Conservation (phyloP, 1,140 invertebrate genomes). For the Mya arenaria region DNA sequence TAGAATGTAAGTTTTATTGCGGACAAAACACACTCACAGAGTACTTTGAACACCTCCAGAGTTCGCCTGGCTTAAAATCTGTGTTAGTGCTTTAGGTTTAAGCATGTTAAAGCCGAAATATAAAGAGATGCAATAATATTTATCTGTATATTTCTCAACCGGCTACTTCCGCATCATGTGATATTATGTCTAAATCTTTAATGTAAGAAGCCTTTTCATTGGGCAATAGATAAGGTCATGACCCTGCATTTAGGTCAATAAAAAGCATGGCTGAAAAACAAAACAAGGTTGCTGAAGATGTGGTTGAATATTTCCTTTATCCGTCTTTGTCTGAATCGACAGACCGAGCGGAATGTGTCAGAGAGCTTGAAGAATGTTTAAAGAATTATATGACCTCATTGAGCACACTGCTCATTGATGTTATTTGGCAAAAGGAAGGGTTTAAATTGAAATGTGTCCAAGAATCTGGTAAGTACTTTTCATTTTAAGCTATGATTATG, state of each 20-base stretch:
- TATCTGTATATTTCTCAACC: neutral
- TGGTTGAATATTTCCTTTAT: constrained; percentile 79
- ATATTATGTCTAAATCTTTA: too few relatives aligned
- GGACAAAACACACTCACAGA: constrained; percentile 88
- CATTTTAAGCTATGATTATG: too few relatives aligned
- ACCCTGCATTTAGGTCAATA: constrained; percentile 41
- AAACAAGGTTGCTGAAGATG: constrained; percentile 74
- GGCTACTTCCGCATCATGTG: constrained; percentile 63
- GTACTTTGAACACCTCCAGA: constrained; percentile 96
- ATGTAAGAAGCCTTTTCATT: constrained; percentile 55
- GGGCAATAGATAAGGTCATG: constrained; percentile 56
- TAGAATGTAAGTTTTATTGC: too few relatives aligned
- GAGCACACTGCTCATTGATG: constrained; percentile 76
- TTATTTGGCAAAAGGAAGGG: constrained; percentile 82
- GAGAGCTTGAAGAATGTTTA: constrained; percentile 68
- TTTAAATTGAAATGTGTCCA: constrained; percentile 73
- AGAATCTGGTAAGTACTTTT: constrained; percentile 54
- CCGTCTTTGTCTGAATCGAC: constrained; percentile 67
- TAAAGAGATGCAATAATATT: neutral
- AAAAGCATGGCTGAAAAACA: constrained; percentile 67
- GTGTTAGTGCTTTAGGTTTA: constrained; percentile 95
- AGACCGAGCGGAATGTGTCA: constrained; percentile 47
- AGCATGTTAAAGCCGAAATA: constrained; percentile 86
- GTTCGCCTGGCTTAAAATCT: constrained; percentile 96
- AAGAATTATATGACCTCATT: constrained; percentile 75